Base-by-base conservation (phyloP, 1,140 invertebrate species). In the Aphelenchoides besseyi region DNA sequence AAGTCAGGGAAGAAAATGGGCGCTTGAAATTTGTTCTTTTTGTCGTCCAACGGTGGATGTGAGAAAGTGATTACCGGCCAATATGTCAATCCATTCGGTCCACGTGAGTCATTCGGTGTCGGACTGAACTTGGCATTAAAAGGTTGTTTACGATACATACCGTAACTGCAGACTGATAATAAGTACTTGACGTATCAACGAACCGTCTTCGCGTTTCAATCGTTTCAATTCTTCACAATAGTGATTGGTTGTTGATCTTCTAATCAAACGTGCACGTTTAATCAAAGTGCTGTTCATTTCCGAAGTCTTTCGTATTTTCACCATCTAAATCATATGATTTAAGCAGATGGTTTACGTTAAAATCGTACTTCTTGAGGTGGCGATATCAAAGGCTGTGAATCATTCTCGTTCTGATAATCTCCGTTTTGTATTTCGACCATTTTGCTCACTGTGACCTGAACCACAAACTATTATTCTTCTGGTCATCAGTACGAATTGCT, bases 1-100 rank as follows among this genome's bases (percentile, higher is more conserved):
- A 76, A 76, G 59, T 76, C 77, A 16, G 74, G 74, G 55, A 75
- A 76, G 55, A 76, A 76, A 9, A 78, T 68, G 9, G 74, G 29
- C 8, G 74, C 77, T 12, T 79, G 74, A 23, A 75, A 76, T 16
- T 76, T 53, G 12, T 12, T 9, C 1, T 29, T 30, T 30, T 76
- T 74, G 16, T 71, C 41, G 23, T 53, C 77, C 63, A 76, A 29
- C 12, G 74, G 64, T 3, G 74, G 74, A 63, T 61, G 64, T n/a
- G 63, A 30, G 18, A 18, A 72, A 37, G n/a, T 16, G 18, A 55
- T 8, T 12, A 30, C 16, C 12, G 30, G 30, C 30, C 63, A 3
- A n/a, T 33, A 55, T 16, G n/a, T 66, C 9, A 28, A 12, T 1
- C 63, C 36, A 41, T 66, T 66, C 32, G 36, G 12, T 2, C 16